phyloP scores from a whole-genome alignment of 2,888 invertebrate genomes.

The Miltochrista miniata region DNA sequence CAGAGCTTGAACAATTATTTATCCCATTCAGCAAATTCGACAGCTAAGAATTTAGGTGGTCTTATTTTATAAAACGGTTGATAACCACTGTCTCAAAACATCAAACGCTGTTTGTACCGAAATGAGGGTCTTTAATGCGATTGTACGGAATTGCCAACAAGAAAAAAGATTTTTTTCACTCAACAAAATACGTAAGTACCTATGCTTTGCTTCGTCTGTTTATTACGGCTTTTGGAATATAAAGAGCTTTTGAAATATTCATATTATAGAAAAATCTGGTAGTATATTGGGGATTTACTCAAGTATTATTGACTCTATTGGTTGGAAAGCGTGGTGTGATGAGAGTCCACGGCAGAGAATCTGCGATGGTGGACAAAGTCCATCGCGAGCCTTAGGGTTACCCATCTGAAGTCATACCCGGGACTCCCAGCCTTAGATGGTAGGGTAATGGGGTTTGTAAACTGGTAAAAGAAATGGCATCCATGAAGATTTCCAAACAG shows the following conservation, averaged over 20 bases:
- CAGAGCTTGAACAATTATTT: too few species aligned
- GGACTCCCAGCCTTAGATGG: too few species aligned
- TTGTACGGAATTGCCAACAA: conserved; percentile 24
- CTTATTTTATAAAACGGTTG: not conserved
- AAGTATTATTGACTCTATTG: too few species aligned
- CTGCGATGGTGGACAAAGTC: too few species aligned
- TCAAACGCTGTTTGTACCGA: conserved; percentile 22
- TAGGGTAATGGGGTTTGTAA: too few species aligned
- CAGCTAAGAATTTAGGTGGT: not conserved
- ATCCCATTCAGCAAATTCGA: not conserved
- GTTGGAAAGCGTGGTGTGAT: too few species aligned
- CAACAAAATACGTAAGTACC: conserved; percentile 20
- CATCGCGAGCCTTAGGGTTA: too few species aligned
- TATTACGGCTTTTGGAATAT: conserved; percentile 39
- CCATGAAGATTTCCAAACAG: too few species aligned
- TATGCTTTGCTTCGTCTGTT: conserved; percentile 25
- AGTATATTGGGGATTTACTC: conserved; percentile 26
- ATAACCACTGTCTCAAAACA: conserved; percentile 5
- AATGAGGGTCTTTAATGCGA: conserved; percentile 25
- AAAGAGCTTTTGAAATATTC: conserved; percentile 42
- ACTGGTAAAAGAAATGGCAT: too few species aligned
- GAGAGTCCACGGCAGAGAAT: too few species aligned
- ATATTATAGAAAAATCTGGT: conserved; percentile 23
- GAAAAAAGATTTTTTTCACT: conserved; percentile 16
- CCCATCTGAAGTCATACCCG: too few species aligned